Conservation (phyloP, 2,113 vertebrate genomes). For the Cephalopholis sonnerati region DNA sequence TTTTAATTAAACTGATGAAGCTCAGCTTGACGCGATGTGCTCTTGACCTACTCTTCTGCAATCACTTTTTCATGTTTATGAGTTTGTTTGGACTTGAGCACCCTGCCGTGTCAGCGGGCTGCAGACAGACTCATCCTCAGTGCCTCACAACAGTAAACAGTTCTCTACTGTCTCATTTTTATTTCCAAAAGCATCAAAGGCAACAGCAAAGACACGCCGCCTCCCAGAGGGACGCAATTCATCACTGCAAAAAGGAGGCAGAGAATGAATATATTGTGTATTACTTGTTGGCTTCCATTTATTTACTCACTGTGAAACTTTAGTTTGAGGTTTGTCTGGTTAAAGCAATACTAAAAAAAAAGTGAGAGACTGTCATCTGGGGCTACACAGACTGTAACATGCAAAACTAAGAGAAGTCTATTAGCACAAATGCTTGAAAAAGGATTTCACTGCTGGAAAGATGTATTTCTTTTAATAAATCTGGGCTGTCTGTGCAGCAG, state of each 20-base stretch:
- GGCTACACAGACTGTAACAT: neutral
- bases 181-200: slow-evolving; percentile 35
- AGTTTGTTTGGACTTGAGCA: slow-evolving; percentile 22
- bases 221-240: slow-evolving; percentile 25
- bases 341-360: neutral
- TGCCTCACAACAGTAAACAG: slow-evolving; percentile 3
- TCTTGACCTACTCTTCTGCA: slow-evolving; percentile 22
- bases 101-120: slow-evolving; percentile 19
- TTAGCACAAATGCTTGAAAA: no score
- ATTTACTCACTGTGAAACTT: neutral
- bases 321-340: neutral
- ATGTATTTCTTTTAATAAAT: no score
- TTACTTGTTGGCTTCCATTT: neutral
- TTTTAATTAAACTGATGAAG: slow-evolving; percentile 49
- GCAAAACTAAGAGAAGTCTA: no score
- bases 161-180: slow-evolving; percentile 1
- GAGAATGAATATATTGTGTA: slow-evolving; percentile 8
- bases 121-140: slow-evolving; percentile 15
- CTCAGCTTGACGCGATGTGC: slow-evolving; percentile 21
- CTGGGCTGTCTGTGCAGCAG: no score
- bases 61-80: slow-evolving; percentile 13
- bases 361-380: neutral
- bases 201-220: neutral
- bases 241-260: slow-evolving; percentile 4
- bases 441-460: no score